Conservation (phyloP, 1,140 invertebrate species). For the Proales similis region DNA sequence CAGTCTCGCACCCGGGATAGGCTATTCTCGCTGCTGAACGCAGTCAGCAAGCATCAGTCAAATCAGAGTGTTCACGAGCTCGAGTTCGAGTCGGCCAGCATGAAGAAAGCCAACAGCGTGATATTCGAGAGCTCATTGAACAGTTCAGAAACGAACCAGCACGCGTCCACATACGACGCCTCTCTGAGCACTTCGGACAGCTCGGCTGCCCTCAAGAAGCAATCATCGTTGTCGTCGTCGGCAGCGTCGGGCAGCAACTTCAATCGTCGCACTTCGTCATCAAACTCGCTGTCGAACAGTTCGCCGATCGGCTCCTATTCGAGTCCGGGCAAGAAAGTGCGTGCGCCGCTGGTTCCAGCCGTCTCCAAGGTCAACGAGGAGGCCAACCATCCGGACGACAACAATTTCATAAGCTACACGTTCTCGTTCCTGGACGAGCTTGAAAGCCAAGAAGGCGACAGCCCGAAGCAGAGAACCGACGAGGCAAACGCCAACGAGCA, state of each 20-base stretch:
- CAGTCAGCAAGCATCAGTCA: slow-evolving; percentile 9
- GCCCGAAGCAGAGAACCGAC: neutral
- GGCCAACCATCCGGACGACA: too few relatives aligned
- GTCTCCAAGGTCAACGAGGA: too few relatives aligned
- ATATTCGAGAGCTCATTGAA: slow-evolving; percentile 26
- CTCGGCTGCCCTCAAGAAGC: too few relatives aligned
- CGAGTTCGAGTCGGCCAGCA: slow-evolving; percentile 5
- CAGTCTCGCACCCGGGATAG: slow-evolving; percentile 2
- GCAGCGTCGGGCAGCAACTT: too few relatives aligned
- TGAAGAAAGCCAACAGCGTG: slow-evolving; percentile 16
- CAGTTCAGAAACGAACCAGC: slow-evolving; percentile 2
- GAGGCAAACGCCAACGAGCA: neutral
- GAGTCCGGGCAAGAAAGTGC: too few relatives aligned
- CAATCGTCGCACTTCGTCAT: too few relatives aligned
- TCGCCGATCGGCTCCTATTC: too few relatives aligned
- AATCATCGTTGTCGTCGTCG: too few relatives aligned
- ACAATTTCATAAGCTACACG: slow-evolving; percentile 26
- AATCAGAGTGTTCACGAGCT: neutral
- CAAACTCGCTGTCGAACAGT: too few relatives aligned
- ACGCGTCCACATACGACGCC: too few relatives aligned
- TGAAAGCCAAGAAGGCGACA: slow-evolving; percentile 5
- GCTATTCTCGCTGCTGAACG: neutral
- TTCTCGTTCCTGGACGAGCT: slow-evolving; percentile 36
- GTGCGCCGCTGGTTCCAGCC: too few relatives aligned
- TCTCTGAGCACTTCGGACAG: too few relatives aligned